Percentiles rank a stretch among this genome's conserved stretches.
phyloP scores from a whole-genome alignment of 2,113 vertebrate genomes.

The Trematocara stigmaticum region DNA sequence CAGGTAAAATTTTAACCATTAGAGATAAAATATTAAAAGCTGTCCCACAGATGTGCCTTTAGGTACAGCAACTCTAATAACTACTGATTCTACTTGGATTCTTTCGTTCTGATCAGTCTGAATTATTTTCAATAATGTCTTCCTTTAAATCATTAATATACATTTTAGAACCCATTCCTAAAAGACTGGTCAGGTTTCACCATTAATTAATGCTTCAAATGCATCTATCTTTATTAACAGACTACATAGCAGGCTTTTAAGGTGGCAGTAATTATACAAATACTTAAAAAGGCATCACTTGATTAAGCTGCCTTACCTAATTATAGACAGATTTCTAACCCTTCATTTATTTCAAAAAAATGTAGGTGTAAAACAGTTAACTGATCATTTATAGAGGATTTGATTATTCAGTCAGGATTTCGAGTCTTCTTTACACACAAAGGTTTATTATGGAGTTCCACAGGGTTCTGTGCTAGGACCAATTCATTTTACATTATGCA shows the following conservation, averaged over 20 bases:
- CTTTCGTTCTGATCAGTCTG: not conserved
- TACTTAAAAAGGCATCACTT: not conserved
- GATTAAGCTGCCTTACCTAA: not conserved
- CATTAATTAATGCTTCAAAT: not conserved
- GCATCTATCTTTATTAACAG: not conserved
- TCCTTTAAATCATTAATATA: not conserved
- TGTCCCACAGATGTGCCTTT: accelerated
- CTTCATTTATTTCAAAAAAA: not conserved
- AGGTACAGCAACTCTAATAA: not conserved
- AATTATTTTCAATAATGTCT: not conserved
- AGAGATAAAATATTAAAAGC: not conserved
- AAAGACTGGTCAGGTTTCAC: not conserved
- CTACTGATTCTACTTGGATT: not conserved
- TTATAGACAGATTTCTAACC: not conserved
- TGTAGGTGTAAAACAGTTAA: not conserved
- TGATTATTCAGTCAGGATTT: not conserved
- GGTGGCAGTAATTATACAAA: not conserved
- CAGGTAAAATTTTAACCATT: not conserved
- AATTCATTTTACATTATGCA: not conserved
- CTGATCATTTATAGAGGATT: not conserved
- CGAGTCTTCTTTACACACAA: not conserved
- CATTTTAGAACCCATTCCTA: not conserved
- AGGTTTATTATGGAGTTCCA: not conserved
- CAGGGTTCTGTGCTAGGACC: not conserved
- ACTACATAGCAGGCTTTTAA: not conserved